phyloP scores from a whole-genome alignment of 1,140 invertebrate species.

The Hyphantria cunea region DNA sequence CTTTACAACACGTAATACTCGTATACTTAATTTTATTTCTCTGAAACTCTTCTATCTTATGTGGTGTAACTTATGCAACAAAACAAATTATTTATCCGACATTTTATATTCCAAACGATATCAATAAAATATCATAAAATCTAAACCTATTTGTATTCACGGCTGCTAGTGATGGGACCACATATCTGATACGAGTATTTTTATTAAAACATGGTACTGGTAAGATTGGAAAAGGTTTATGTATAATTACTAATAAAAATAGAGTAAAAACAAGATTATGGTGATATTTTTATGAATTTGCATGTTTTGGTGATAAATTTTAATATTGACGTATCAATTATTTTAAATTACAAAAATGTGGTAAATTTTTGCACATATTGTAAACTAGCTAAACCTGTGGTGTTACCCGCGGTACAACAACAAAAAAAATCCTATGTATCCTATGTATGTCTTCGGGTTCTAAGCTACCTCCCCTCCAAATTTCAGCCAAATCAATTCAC shows the following conservation, averaged over 20 bases:
- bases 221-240: not conserved
- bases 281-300: not conserved
- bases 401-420: too few relatives aligned
- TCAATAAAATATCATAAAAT: constrained; percentile 18
- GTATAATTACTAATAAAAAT: constrained; percentile 7
- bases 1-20: not conserved
- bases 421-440: too few relatives aligned
- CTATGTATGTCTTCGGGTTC: too few relatives aligned
- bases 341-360: not conserved
- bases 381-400: not conserved
- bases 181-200: not conserved
- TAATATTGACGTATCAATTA: not conserved
- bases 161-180: constrained; percentile 10
- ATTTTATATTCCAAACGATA: constrained; percentile 16
- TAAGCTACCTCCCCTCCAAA: too few relatives aligned
- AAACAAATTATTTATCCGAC: constrained; percentile 24
- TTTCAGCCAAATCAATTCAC: too few relatives aligned
- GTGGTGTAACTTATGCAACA: constrained; percentile 3
- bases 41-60: not conserved
- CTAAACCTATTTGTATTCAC: constrained; percentile 11
- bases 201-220: constrained; percentile 1
- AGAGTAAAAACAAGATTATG: not conserved
- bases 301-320: not conserved
- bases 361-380: not conserved
- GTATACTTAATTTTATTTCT: constrained; percentile 12